Percentiles rank a stretch among this genome's conserved stretches.
Evolutionary conservation across 37 sponge, comb jelly and placozoan genomes (phyloP).

Genomic region (Dysidea cf. avara): DNA sequence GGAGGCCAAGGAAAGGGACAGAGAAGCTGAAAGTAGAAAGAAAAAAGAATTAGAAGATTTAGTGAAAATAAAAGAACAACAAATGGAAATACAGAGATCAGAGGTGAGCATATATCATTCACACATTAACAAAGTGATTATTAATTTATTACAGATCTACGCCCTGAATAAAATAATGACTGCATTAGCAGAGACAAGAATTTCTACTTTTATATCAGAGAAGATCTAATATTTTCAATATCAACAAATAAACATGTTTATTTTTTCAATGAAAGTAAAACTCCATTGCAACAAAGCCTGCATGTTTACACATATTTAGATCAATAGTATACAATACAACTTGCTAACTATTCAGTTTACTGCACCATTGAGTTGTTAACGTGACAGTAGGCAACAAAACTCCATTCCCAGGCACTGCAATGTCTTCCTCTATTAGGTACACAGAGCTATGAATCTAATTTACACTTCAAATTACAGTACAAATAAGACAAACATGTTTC

Average conservation of each 20-base stretch:
- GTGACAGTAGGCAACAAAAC: no score
- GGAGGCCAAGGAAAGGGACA: slow-evolving; percentile 1
- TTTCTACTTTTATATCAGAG: slow-evolving; percentile 29
- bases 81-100: no score
- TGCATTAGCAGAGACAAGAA: slow-evolving; percentile 52
- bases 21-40: not conserved
- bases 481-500: not conserved
- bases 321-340: no score
- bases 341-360: no score
- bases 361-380: no score
- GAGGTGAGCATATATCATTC: slow-evolving; percentile 64
- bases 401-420: no score
- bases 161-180: slow-evolving; percentile 66
- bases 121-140: not conserved
- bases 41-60: slow-evolving; percentile 10
- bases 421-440: not conserved
- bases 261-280: no score
- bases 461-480: not conserved
- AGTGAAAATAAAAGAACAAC: slow-evolving; percentile 49
- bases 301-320: no score
- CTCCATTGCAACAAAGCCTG: no score
- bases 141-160: slow-evolving; percentile 47
- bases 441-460: not conserved
- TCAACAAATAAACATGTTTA: no score
- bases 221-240: slow-evolving; percentile 26